Evolutionary conservation across 92 coral and sea anemone genomes (phyloP), one percentile per base, ranked within the genome.

Genomic region (Zoanthus solanderi): DNA sequence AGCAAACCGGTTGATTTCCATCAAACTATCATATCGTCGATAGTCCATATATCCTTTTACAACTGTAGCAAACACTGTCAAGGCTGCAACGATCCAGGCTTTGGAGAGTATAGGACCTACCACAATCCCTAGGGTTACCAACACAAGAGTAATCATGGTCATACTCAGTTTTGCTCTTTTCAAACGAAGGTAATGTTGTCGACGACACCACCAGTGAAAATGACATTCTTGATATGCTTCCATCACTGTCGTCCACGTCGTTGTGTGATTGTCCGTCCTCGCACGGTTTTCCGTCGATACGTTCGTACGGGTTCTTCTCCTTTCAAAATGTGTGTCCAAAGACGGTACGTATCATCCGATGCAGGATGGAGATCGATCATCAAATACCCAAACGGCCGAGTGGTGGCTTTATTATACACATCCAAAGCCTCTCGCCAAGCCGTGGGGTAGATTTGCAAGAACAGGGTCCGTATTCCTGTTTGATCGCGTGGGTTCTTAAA

Each of bases 401-500:
- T 17, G 44, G 91, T 88, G 50, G 54, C 80, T 8, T 81, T n/a
- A 9, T 79, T 47, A 65, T 48, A 88, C 73, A 81, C 73, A 48
- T 81, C 85, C 54, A 78, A 28, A 0, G 68, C 67, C 7, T 85
- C 85, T 14, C 71, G 65, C 92, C 92, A 89, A 9, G 12, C 7
- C 7, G 58, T 44, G 12, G 89, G 92, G 50, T 65, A 89, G 14
- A 89, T 67, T 85, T 85, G 89, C 5, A 85, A 7, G 47, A 89
- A 11, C 58, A 89, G n/a, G n/a, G 48, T 65, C n/a, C 74, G 61
- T 4, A 89, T 75, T 9, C 88, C 92, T 6, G 66, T 61, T 67
- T 76, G 75, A 78, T 89, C 92, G 34, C 92, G 88, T 9, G 89
- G 92, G 60, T 84, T 89, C 47, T 89, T 84, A 65, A 89, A 89